Percentiles rank a stretch among this genome's conserved stretches.
These are phyloP conservation scores for Cryptophagus acutangulus DNA, from an alignment of 2,888 invertebrate species.

Conservation along the genomic window DNA sequence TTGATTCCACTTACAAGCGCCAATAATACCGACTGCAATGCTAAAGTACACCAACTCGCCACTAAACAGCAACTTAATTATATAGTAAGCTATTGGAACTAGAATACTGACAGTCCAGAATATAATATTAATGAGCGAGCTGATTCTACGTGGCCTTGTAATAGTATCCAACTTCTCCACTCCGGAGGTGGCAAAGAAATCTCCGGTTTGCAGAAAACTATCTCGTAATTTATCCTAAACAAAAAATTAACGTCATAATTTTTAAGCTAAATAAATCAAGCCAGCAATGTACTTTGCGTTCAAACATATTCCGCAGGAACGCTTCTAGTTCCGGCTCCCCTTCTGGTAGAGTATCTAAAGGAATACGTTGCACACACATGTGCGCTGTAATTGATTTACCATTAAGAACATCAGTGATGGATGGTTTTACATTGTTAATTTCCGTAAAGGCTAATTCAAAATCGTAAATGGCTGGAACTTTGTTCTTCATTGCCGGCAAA, in stretches of 20 bases:
- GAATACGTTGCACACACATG: constrained; percentile 75
- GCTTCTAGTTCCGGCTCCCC: constrained; percentile 67
- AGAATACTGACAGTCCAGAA: constrained; percentile 66
- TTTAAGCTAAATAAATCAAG: constrained; percentile 21
- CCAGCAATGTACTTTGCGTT: constrained; percentile 61
- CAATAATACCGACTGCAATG: constrained; percentile 64
- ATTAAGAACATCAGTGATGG: constrained; percentile 68
- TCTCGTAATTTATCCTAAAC: constrained; percentile 64
- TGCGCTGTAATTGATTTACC: constrained; percentile 71
- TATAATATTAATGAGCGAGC: constrained; percentile 65
- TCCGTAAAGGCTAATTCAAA: constrained; percentile 69
- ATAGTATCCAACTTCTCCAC: constrained; percentile 60
- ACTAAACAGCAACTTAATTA: constrained; percentile 62
- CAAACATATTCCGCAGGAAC: constrained; percentile 79
- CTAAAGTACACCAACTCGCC: constrained; percentile 68
- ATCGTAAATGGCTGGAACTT: constrained; percentile 79
- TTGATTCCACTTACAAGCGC: constrained; percentile 78
- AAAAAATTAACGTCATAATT: too few relatives aligned
- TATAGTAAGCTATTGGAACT: constrained; percentile 67
- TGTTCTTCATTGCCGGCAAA: constrained; percentile 72
- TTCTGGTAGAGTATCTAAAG: constrained; percentile 73
- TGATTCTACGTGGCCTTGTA: constrained; percentile 55
- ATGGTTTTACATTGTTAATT: constrained; percentile 65
- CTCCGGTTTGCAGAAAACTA: constrained; percentile 69
- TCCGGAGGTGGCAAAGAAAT: constrained; percentile 74